Evolutionary conservation across 2,888 invertebrate genomes (phyloP).

Genomic region (Cylloceria caligata): DNA sequence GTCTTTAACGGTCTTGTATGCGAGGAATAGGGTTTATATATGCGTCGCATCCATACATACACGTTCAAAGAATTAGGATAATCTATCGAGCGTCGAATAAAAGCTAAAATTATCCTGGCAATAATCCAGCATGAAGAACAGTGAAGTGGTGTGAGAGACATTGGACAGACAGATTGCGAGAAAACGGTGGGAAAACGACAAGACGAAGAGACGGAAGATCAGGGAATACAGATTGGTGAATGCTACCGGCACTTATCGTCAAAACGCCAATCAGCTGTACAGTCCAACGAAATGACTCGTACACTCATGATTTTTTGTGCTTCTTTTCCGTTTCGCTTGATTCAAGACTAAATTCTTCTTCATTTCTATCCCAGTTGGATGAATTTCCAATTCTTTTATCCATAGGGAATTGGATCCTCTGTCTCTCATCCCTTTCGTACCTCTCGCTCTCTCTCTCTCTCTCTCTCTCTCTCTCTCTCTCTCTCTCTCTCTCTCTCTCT

Average conservation of each 20-base stretch:
- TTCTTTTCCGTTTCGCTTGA: background rate
- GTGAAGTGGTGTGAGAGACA: constrained; percentile 64
- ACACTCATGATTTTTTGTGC: background rate
- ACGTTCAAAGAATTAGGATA: constrained; percentile 76
- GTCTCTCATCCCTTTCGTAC: too few species aligned
- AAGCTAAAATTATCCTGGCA: constrained; percentile 79
- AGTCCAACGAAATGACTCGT: background rate
- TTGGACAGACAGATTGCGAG: constrained; percentile 56
- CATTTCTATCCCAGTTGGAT: constrained; percentile 3
- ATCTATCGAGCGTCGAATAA: constrained; percentile 78
- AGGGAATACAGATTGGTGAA: constrained; percentile 17
- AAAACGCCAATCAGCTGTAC: constrained; percentile 46
- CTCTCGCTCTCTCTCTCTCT: too few species aligned
- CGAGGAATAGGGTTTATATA: constrained; percentile 28
- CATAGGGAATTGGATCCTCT: constrained; percentile 43
- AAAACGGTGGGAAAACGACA: constrained; percentile 39
- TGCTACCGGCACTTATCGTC: constrained; percentile 45
- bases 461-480: too few species aligned
- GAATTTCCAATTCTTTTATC: constrained; percentile 36
- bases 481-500: too few species aligned
- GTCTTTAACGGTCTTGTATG: constrained; percentile 10
- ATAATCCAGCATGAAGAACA: constrained; percentile 75
- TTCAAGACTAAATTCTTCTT: background rate
- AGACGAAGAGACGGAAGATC: constrained; percentile 10
- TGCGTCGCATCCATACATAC: constrained; percentile 59